Conservation (phyloP, 2,888 invertebrate genomes). For the Orthosia gracilis region DNA sequence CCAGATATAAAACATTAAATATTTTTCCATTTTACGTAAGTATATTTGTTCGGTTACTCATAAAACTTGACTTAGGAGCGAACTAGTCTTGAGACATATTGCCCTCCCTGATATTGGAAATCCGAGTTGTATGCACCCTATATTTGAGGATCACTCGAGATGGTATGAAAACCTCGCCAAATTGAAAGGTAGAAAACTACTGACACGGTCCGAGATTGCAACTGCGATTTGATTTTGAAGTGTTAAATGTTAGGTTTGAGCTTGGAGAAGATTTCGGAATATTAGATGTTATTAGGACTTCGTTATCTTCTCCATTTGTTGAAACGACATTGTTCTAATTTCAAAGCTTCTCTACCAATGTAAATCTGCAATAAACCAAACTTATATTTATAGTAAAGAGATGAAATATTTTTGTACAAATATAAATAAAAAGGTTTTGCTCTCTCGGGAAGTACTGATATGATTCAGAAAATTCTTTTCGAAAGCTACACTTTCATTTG, state of each 20-base stretch:
- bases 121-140: constrained; percentile 78
- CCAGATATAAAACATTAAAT: constrained; percentile 53
- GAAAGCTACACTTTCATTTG: too few species aligned
- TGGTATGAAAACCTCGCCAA: constrained; percentile 74
- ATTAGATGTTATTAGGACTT: background rate
- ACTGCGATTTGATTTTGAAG: constrained; percentile 57
- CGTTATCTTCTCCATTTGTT: background rate
- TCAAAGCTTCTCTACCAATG: too few species aligned
- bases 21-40: constrained; percentile 64
- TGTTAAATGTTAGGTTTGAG: constrained; percentile 29
- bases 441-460: too few species aligned
- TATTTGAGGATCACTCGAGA: constrained; percentile 82
- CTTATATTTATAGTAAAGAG: too few species aligned
- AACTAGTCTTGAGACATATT: constrained; percentile 80
- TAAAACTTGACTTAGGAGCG: constrained; percentile 83
- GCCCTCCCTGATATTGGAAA: constrained; percentile 81
- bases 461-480: too few species aligned
- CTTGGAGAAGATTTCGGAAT: background rate
- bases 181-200: constrained; percentile 69
- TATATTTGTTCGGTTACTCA: constrained; percentile 77
- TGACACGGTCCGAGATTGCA: constrained; percentile 44
- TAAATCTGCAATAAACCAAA: too few species aligned
- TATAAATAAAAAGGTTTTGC: too few species aligned
- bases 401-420: too few species aligned
- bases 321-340: background rate